Evolutionary conservation across 1,140 invertebrate species (phyloP).

Genomic region (Zaprionus kolodkinae): DNA sequence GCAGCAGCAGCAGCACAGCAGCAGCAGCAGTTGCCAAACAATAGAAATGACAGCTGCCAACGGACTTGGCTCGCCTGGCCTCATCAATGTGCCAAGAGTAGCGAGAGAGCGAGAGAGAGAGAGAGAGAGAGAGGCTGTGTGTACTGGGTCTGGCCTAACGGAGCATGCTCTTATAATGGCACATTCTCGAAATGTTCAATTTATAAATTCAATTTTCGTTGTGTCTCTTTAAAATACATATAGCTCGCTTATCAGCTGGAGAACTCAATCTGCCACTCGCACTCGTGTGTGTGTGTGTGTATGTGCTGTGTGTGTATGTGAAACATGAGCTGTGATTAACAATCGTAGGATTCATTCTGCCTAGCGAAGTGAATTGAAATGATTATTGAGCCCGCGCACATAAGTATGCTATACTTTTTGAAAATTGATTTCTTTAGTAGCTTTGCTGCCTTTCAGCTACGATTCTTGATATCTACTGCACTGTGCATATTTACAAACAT

Average conservation of each 20-base stretch:
- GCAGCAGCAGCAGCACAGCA: slow-evolving; percentile 30
- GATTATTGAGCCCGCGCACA: background rate
- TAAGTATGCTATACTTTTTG: slow-evolving; percentile 12
- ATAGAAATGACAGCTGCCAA: slow-evolving; percentile 59
- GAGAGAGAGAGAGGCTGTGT: background rate
- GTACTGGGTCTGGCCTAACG: slow-evolving; percentile 30
- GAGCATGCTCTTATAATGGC: slow-evolving; percentile 28
- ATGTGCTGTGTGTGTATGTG: background rate
- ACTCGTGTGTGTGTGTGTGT: background rate
- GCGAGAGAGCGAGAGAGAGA: background rate
- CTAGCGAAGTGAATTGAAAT: slow-evolving; percentile 11
- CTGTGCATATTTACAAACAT: background rate
- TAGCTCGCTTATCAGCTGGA: background rate
- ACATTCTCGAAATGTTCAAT: slow-evolving; percentile 25
- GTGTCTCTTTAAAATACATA: slow-evolving; percentile 2
- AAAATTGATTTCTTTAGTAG: slow-evolving; percentile 28
- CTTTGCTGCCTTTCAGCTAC: slow-evolving; percentile 4
- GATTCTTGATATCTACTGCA: background rate
- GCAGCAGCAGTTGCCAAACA: slow-evolving; percentile 57
- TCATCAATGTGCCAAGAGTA: slow-evolving; percentile 23
- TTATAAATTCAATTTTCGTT: slow-evolving; percentile 17
- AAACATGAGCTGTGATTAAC: background rate
- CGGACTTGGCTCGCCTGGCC: background rate
- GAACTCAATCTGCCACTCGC: background rate
- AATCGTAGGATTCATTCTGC: background rate